Conservation (phyloP, 2,888 invertebrate species). For the Oligia strigilis region DNA sequence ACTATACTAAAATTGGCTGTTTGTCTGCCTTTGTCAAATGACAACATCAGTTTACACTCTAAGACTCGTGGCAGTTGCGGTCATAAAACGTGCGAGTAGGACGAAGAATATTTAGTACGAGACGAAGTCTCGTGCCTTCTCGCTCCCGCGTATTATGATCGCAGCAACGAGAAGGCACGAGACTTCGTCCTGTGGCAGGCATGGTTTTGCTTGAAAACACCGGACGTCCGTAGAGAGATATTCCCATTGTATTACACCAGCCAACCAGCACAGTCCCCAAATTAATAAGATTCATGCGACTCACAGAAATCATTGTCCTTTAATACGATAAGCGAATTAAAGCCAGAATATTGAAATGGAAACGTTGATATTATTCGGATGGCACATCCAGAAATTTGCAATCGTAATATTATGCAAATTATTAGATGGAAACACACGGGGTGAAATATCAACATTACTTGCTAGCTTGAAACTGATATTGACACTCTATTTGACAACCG, state of each 20-base stretch:
- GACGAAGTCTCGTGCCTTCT: neutral
- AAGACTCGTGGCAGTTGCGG: neutral
- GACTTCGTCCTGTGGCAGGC: too few relatives aligned
- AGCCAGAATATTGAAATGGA: conserved; percentile 61
- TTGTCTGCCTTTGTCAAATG: neutral
- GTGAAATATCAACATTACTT: neutral
- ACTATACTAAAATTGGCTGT: neutral
- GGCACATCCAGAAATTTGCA: conserved; percentile 63
- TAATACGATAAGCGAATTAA: conserved; percentile 46
- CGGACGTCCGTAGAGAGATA: neutral
- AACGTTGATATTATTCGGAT: conserved; percentile 59
- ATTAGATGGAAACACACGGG: conserved; percentile 34
- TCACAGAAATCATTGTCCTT: conserved; percentile 35
- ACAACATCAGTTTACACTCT: conserved; percentile 8
- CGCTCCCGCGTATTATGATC: neutral
- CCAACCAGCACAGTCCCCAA: neutral
- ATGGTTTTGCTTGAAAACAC: neutral
- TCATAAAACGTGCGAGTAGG: neutral
- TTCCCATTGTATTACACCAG: neutral
- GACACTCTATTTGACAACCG: too few relatives aligned
- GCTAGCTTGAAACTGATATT: neutral
- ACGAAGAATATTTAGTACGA: neutral
- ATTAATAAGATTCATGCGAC: conserved; percentile 31
- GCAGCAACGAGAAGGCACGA: too few relatives aligned
- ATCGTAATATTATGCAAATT: conserved; percentile 67